Conservation (phyloP, 2,113 vertebrate genomes). For the Sander vitreus region DNA sequence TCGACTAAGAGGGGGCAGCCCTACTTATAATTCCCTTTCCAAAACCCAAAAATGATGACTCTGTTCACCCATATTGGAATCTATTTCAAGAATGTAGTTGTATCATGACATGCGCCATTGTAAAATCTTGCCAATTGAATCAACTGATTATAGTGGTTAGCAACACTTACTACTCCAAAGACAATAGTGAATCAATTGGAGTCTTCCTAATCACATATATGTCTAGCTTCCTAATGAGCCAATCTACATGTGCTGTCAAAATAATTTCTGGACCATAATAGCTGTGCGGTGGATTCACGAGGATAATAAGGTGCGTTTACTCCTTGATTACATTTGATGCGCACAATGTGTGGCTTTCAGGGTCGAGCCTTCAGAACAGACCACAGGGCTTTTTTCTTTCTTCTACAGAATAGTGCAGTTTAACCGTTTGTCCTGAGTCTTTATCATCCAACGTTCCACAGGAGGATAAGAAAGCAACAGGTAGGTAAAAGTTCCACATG, state of each 20-base stretch:
- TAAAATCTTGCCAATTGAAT: conserved; percentile 33
- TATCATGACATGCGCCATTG: neutral
- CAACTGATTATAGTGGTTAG: conserved; percentile 43
- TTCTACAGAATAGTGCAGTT: conserved; percentile 27
- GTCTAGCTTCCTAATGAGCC: conserved; percentile 53
- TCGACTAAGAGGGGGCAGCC: too few relatives aligned
- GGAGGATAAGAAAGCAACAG: conserved; percentile 45
- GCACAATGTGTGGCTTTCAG: neutral
- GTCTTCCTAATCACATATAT: conserved; percentile 28
- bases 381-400: neutral
- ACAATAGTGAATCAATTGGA: conserved; percentile 58
- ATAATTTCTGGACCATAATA: neutral
- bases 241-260: conserved; percentile 51
- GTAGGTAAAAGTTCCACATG: conserved; percentile 48
- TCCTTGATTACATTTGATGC: neutral
- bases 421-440: conserved; percentile 41
- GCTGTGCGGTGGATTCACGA: neutral
- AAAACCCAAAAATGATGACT: conserved; percentile 2
- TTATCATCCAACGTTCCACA: conserved; percentile 49
- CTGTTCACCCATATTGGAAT: neutral
- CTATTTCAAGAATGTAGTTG: neutral
- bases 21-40: neutral
- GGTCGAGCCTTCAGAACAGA: neutral
- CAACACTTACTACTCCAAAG: conserved; percentile 28
- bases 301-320: neutral